phyloP scores from a whole-genome alignment of 1,140 invertebrate genomes.

The Phymastichus coffea region DNA sequence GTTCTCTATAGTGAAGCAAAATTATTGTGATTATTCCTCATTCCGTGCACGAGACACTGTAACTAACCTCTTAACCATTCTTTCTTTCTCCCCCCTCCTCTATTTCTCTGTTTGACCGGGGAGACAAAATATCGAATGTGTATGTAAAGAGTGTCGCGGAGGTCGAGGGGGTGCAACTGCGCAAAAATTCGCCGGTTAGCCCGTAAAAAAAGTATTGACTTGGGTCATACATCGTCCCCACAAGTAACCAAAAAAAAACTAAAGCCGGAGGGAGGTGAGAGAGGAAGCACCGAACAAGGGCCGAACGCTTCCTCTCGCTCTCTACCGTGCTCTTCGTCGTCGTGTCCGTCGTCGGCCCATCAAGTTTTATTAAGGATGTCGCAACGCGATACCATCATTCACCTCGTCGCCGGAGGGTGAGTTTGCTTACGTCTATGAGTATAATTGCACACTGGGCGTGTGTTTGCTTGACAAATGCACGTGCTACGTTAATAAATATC shows the following conservation, averaged over 20 bases:
- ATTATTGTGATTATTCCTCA: no score
- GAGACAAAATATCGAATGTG: no score
- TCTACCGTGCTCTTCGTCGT: not conserved
- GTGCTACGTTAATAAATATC: not conserved
- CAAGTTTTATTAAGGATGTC: conserved; percentile 57
- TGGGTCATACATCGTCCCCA: not conserved
- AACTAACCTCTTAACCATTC: no score
- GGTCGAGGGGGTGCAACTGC: not conserved
- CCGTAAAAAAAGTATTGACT: no score
- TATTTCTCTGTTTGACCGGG: no score
- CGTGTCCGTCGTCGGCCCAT: not conserved
- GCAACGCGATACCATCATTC: conserved; percentile 79
- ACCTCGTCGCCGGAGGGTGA: conserved; percentile 85
- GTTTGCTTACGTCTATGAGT: conserved; percentile 40
- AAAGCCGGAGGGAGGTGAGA: not conserved
- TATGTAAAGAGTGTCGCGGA: no score
- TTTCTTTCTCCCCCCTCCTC: no score
- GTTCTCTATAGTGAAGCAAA: no score
- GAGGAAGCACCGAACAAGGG: not conserved
- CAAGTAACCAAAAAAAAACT: not conserved
- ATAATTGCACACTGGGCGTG: not conserved
- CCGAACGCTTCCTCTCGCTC: conserved; percentile 2
- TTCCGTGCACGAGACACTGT: no score
- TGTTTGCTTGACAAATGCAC: not conserved
- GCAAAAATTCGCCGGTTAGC: not conserved